Evolutionary conservation across 2,797 vertebrate species (phyloP).

Genomic region (Emys orbicularis): DNA sequence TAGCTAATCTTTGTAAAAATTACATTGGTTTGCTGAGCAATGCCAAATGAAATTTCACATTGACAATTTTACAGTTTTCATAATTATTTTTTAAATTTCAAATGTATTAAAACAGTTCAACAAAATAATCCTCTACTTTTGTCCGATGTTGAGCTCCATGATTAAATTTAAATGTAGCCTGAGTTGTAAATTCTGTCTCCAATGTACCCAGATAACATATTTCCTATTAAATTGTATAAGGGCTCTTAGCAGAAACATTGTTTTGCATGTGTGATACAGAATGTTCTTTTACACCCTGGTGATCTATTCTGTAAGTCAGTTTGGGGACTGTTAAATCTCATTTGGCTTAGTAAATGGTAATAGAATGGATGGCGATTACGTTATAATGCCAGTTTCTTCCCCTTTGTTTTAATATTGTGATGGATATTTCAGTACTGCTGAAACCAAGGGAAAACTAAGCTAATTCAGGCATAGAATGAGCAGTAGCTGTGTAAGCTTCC

Average conservation of each 20-base stretch:
- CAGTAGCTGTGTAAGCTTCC: neutral
- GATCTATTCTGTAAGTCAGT: neutral
- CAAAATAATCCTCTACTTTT: neutral
- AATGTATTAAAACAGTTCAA: neutral
- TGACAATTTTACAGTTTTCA: neutral
- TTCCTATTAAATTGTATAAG: neutral
- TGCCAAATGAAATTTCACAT: neutral
- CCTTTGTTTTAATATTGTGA: neutral
- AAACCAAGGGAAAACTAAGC: neutral
- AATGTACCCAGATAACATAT: neutral
- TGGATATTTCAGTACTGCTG: neutral
- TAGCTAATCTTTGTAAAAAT: rapidly evolving
- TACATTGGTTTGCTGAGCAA: neutral
- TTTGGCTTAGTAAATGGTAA: neutral
- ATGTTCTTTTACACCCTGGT: neutral
- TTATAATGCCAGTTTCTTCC: neutral
- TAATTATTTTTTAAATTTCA: constrained; percentile 3
- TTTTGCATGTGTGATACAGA: neutral
- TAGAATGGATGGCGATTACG: neutral
- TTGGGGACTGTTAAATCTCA: neutral
- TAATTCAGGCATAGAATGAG: neutral
- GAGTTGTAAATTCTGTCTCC: neutral
- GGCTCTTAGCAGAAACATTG: neutral
- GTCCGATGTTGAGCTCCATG: neutral
- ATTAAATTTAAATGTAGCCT: neutral